Percentiles rank a stretch among this genome's conserved stretches.
Evolutionary conservation across 1,140 invertebrate species (phyloP).

Genomic region (Heliothis virescens): DNA sequence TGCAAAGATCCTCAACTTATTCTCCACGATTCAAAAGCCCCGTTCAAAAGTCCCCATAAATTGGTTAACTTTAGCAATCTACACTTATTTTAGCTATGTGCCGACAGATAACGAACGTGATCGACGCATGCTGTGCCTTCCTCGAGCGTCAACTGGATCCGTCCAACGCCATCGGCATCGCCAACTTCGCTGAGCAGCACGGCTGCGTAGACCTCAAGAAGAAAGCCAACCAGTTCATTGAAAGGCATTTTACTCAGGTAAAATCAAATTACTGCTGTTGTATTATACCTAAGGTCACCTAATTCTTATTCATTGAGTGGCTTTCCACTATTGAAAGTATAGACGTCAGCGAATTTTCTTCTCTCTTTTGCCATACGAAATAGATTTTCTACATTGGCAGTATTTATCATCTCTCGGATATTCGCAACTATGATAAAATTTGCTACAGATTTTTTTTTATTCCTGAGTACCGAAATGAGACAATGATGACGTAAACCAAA

Average conservation of each 20-base stretch:
- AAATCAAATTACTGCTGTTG: too few relatives aligned
- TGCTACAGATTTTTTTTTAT: too few relatives aligned
- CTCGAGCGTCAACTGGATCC: conserved; percentile 96
- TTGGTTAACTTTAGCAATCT: conserved; percentile 46
- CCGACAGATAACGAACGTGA: conserved; percentile 93
- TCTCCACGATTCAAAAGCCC: not conserved
- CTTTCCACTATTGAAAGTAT: too few relatives aligned
- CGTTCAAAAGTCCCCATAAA: not conserved
- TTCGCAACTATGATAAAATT: too few relatives aligned
- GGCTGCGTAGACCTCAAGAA: conserved; percentile 93
- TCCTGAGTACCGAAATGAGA: too few relatives aligned
- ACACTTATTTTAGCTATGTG: conserved; percentile 70
- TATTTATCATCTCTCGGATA: too few relatives aligned
- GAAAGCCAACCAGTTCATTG: conserved; percentile 96
- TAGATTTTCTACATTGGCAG: too few relatives aligned
- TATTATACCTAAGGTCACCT: too few relatives aligned
- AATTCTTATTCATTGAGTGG: too few relatives aligned
- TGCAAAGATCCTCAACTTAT: not conserved
- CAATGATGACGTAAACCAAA: too few relatives aligned
- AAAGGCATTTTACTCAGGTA: conserved; percentile 95
- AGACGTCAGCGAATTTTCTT: too few relatives aligned
- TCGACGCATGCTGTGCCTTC: conserved; percentile 96
- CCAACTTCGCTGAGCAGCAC: conserved; percentile 96
- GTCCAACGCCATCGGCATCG: conserved; percentile 97
- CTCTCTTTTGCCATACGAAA: too few relatives aligned